Conservation (phyloP, 2,797 vertebrate species). For the Neopelma chrysocephalum region DNA sequence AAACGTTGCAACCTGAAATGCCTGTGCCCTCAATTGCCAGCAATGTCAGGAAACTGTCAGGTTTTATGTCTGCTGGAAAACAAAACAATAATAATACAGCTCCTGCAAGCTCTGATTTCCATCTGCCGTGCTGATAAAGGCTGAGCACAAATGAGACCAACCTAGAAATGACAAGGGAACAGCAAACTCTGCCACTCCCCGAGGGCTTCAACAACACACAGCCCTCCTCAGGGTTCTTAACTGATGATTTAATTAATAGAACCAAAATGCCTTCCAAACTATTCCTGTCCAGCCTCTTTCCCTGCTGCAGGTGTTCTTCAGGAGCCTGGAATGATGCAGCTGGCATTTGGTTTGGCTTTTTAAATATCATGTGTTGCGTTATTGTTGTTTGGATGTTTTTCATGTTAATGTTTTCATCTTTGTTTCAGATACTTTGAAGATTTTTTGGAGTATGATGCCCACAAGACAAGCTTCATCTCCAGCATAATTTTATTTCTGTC, state of each 20-base stretch:
- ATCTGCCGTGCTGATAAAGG: neutral
- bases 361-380: neutral
- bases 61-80: neutral
- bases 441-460: neutral
- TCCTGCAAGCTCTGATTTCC: conserved; percentile 14
- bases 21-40: neutral
- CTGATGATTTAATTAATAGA: neutral
- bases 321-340: neutral
- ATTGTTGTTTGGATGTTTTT: neutral
- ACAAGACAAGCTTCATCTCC: neutral
- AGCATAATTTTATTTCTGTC: neutral
- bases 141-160: neutral
- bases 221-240: neutral
- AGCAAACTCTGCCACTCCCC: neutral
- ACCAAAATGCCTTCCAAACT: neutral
- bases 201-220: neutral
- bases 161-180: neutral
- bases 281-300: neutral
- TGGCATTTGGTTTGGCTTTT: neutral
- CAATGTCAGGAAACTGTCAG: conserved; percentile 7
- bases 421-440: neutral
- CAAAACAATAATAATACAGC: neutral
- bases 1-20: neutral
- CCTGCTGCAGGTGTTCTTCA: neutral
- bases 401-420: neutral